These are phyloP conservation scores for Halichondria panicea DNA, from an alignment of 37 sponge, comb jelly and placozoan genomes.

Conservation along the genomic window DNA sequence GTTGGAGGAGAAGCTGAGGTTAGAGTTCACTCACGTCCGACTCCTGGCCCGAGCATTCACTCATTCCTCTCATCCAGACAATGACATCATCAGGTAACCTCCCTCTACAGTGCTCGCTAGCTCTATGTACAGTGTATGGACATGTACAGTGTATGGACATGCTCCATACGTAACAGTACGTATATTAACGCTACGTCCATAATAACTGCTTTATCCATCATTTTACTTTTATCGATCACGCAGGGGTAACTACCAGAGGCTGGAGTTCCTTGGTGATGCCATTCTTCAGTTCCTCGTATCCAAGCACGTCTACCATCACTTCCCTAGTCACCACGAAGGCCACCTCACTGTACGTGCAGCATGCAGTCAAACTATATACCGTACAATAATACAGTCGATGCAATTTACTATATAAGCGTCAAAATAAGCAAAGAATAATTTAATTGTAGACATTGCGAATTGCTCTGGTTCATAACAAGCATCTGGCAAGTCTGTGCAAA, in stretches of 20 bases:
- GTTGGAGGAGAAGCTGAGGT: constrained; percentile 56
- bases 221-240: not conserved
- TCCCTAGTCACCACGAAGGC: constrained; percentile 71
- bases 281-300: constrained; percentile 62
- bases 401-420: not conserved
- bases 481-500: constrained; percentile 47
- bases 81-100: constrained; percentile 46
- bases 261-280: constrained; percentile 87
- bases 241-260: constrained; percentile 79
- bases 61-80: constrained; percentile 58
- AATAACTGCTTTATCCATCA: not conserved
- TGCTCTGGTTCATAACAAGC: constrained; percentile 71
- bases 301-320: constrained; percentile 53
- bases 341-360: constrained; percentile 64
- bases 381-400: not conserved
- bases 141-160: not conserved
- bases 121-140: not conserved
- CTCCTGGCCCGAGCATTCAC: constrained; percentile 70
- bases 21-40: constrained; percentile 61
- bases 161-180: not conserved
- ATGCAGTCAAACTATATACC: too few species aligned
- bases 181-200: not conserved
- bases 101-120: too few species aligned
- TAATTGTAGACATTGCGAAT: constrained; percentile 37
- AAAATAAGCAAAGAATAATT: not conserved